Base-by-base conservation (phyloP, 2,797 vertebrate species). In the Hypotaenidia okinawae region DNA sequence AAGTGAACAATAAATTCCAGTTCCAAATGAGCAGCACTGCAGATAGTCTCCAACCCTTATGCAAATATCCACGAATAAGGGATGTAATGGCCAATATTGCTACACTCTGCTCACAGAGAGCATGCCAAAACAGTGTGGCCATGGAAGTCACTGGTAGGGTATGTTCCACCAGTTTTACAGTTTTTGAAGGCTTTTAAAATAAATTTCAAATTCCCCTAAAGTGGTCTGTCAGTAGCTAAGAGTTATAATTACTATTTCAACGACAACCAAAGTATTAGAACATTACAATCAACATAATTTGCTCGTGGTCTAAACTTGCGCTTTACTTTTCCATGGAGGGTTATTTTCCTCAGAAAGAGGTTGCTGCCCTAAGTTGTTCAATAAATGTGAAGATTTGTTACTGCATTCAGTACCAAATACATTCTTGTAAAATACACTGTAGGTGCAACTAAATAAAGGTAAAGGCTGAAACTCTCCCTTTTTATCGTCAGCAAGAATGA, bases 1-100 rank as follows among this genome's bases (percentile, higher is more conserved):
- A 75, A 94, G 88, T 57, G 74, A 93, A 89, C 14, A 10, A 94
- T 93, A 96, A 82, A 94, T 95, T 94, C 86, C 73, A 91, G 52
- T 94, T 80, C 47, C 70, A 81, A 91, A 45, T 32, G 24, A 88
- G 47, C 55, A 84, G 87, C 69, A 67, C 64, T 81, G 89, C 62
- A 89, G 61, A 82, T 11, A 54, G 66, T 6, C 37, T 91, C 58
- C 61, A 87, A 62, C 18, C 11, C 7, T 45, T 54, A n/a, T 54
- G 55, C 54, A 86, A 88, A 88, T 76, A 81, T 7, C 58, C 62
- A 13, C 33, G 13, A 64, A 33, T 16, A 73, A 72, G 54, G 64
- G 62, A 77, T 94, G 43, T 72, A 80, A 72, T 3, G 43, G 62
- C 32, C 82, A 52, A 15, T 11, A 0, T 7, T 62, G 78, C 25